phyloP scores from a whole-genome alignment of 2,113 vertebrate species.

The Leptodactylus fuscus region DNA sequence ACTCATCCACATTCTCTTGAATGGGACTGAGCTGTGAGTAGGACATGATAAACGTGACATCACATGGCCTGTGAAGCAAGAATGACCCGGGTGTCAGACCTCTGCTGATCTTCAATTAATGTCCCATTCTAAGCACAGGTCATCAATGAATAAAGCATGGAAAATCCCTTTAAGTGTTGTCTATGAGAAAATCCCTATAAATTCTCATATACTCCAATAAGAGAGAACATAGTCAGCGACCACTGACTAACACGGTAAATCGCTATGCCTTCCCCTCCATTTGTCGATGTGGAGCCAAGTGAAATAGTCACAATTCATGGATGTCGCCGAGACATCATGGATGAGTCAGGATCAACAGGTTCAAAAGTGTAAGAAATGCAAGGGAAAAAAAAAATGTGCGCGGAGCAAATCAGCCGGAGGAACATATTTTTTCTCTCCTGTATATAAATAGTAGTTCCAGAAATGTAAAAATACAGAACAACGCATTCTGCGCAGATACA shows the following conservation, averaged over 20 bases:
- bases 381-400: conserved; percentile 3
- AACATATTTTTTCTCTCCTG: conserved; percentile 44
- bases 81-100: too few species aligned
- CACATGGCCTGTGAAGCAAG: too few species aligned
- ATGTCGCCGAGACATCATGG: background rate
- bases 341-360: conserved; percentile 14
- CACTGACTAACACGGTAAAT: background rate
- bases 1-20: too few species aligned
- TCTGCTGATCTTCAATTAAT: too few species aligned
- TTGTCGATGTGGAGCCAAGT: conserved; percentile 1
- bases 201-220: background rate
- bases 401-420: conserved; percentile 17
- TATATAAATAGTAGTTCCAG: conserved; percentile 58
- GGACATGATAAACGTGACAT: too few species aligned
- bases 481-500: conserved; percentile 51
- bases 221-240: background rate
- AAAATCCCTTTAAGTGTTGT: too few species aligned
- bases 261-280: background rate
- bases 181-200: background rate
- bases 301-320: background rate
- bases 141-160: too few species aligned
- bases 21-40: too few species aligned
- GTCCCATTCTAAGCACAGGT: too few species aligned
- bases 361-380: conserved; percentile 20
- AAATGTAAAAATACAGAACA: conserved; percentile 52